Percentiles rank a stretch among this genome's conserved stretches.
Evolutionary conservation across 2,888 invertebrate species (phyloP).

Genomic region (Apodemia duryi): DNA sequence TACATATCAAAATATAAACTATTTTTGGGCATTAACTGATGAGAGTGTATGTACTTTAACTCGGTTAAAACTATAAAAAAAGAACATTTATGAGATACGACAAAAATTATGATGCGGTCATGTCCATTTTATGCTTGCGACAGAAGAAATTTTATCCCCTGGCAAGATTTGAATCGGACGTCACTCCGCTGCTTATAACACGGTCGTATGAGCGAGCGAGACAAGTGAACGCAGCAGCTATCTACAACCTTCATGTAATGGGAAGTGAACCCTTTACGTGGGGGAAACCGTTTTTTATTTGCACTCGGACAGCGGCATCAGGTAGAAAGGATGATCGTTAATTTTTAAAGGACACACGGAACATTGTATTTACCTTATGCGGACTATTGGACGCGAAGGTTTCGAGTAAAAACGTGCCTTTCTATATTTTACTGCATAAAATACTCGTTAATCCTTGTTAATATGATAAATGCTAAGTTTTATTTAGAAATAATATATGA

Average conservation of each 20-base stretch:
- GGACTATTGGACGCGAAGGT: slow-evolving; percentile 36
- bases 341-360: slow-evolving; percentile 75
- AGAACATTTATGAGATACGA: slow-evolving; percentile 13
- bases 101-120: slow-evolving; percentile 22
- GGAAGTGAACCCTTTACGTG: slow-evolving; percentile 81
- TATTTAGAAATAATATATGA: too few species aligned
- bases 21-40: too few species aligned
- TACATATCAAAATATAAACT: too few species aligned
- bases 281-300: slow-evolving; percentile 78
- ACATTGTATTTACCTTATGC: slow-evolving; percentile 50
- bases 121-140: slow-evolving; percentile 58
- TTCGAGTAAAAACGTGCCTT: slow-evolving; percentile 14
- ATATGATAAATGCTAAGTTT: not conserved
- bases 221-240: slow-evolving; percentile 42
- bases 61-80: slow-evolving; percentile 12
- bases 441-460: not conserved
- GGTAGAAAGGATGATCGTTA: slow-evolving; percentile 79
- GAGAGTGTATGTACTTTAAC: not conserved
- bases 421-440: slow-evolving; percentile 13
- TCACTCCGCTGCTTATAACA: slow-evolving; percentile 53
- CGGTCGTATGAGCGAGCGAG: slow-evolving; percentile 40
- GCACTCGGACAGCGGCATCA: slow-evolving; percentile 78
- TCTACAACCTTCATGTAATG: slow-evolving; percentile 70
- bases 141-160: slow-evolving; percentile 68
- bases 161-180: slow-evolving; percentile 69